phyloP scores from a whole-genome alignment of 2,113 vertebrate species.

The Limnothrissa miodon region DNA sequence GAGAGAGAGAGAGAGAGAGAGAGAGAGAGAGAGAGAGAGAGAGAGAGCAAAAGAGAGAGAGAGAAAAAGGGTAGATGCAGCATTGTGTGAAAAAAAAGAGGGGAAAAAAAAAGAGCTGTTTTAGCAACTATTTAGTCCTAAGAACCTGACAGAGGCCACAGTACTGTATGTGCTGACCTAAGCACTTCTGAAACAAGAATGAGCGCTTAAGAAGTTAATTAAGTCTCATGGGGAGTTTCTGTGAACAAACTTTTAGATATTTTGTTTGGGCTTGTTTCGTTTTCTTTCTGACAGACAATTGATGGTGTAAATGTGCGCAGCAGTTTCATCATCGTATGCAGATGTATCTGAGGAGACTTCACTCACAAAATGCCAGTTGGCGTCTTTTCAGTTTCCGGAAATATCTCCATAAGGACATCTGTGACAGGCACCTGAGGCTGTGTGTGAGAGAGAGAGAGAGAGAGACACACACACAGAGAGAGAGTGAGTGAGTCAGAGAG shows the following conservation, averaged over 20 bases:
- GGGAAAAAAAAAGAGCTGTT: not conserved
- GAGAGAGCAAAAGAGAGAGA: not conserved
- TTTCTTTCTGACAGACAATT: not conserved
- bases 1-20: not conserved
- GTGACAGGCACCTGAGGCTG: constrained; percentile 38
- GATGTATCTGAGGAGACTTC: not conserved
- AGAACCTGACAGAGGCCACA: not conserved
- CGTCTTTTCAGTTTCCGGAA: constrained; percentile 45
- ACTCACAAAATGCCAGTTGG: constrained; percentile 67
- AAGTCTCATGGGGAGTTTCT: not conserved
- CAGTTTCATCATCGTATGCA: not conserved
- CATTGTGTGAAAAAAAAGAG: not conserved
- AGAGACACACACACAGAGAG: no score
- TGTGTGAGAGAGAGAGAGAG: no score
- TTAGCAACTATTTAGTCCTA: not conserved
- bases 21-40: not conserved
- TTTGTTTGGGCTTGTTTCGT: not conserved
- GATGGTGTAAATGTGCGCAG: not conserved
- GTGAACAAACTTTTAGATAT: not conserved
- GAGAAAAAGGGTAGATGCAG: not conserved
- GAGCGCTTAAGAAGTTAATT: not conserved
- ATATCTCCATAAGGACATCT: constrained; percentile 53
- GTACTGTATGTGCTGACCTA: not conserved
- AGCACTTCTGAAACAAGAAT: not conserved
- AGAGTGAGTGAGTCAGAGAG: no score